Evolutionary conservation across 1,140 invertebrate genomes (phyloP), one percentile per base, ranked within the genome.

Genomic region (Leptinotarsa defecta): DNA sequence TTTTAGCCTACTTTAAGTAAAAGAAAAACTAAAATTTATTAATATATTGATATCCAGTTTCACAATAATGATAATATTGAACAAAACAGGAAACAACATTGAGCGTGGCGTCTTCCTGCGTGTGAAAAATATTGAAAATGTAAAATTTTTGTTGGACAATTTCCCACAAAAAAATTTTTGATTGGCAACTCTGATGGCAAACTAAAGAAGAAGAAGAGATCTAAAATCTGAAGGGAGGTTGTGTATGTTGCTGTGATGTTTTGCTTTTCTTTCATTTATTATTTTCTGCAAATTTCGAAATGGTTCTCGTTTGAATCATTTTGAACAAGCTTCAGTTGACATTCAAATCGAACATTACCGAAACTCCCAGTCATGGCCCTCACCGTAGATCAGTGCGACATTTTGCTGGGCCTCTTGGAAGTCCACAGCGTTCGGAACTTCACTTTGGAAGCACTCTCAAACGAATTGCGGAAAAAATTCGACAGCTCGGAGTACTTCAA

Each of bases 401-500:
- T 77, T 34, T 79, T 85, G 67, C 71, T 85, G 8, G 81, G 79
- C 65, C 88, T 94, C 67, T 84, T 94, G 4, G 90, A 90, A 75
- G 91, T 92, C 84, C 89, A 91, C 75, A 90, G 90, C 76, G 86
- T 90, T 13, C 90, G 91, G 69, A 89, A 86, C 61, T 88, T 90
- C 77, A 89, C 88, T 15, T 87, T 94, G 78, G 93, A 94, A 81
- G 86, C 84, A 34, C 83, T 94, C 20, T 89, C 89, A 3, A 87
- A 87, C 76, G 91, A 93, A 81, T 86, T 95, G 62, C 92, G 94
- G 82, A 94, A 94, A 83, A 89, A 89, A 76, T 95, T 95, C 82
- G 88, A 90, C 1, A 92, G 92, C 84, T 88, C 91, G 68, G 92
- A 95, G 80, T 90, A 91, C 83, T 95, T 94, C 82, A 94, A 94